A percentile compares a stretch with the other conserved stretches of the same genome.
Conservation (phyloP, 2,888 invertebrate genomes). For the Luffia ferchaultella region DNA sequence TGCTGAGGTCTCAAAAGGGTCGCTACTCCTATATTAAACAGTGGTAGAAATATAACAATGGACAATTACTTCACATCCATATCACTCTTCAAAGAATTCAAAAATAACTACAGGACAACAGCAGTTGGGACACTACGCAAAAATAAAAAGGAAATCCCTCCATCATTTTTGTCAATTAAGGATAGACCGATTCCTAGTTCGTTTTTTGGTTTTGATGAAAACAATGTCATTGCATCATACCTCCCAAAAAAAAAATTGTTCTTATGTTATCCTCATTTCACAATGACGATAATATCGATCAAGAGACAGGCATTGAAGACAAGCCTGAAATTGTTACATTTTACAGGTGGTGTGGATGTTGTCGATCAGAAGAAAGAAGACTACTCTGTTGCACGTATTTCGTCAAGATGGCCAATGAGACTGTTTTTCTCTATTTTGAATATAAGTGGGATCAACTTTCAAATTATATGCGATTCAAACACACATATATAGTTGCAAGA, state of each 20-base stretch:
- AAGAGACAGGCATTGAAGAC: background rate
- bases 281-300: background rate
- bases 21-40: background rate
- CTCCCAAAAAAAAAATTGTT: conserved; percentile 1
- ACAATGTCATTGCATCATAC: background rate
- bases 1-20: background rate
- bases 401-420: conserved; percentile 3
- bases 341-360: conserved; percentile 4
- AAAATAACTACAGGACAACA: background rate
- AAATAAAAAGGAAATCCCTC: background rate
- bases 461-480: conserved; percentile 3
- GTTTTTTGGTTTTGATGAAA: background rate
- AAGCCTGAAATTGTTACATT: conserved; percentile 1
- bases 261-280: background rate
- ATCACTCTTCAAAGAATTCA: background rate
- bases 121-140: background rate
- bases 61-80: background rate
- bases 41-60: background rate
- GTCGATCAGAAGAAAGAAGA: conserved; percentile 1
- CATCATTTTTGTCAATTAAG: background rate
- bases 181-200: conserved; percentile 1
- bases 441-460: conserved; percentile 1
- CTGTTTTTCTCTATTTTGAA: background rate
- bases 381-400: conserved; percentile 1
- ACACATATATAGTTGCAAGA: background rate